Conservation (phyloP, 1,140 invertebrate genomes). For the Drosophila santomea region DNA sequence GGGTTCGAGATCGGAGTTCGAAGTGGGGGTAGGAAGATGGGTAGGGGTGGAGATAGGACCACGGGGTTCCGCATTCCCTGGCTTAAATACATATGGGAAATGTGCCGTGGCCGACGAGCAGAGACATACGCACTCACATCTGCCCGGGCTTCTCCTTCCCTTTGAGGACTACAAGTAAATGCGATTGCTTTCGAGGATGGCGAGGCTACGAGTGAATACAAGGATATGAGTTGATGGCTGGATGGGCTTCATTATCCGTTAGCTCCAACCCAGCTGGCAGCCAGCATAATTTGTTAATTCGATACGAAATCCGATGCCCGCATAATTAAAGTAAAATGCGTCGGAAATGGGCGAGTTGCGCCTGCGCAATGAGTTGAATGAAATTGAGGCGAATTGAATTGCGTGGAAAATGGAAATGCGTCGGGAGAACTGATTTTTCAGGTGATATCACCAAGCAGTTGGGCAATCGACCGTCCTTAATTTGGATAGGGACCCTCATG, state of each 20-base stretch:
- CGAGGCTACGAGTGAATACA: constrained; percentile 5
- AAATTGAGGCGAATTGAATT: constrained; percentile 34
- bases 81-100: constrained; percentile 36
- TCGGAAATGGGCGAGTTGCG: constrained; percentile 34
- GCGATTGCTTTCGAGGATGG: constrained; percentile 6
- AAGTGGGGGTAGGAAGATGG: not conserved
- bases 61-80: constrained; percentile 59
- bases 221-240: constrained; percentile 25
- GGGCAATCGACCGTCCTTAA: constrained; percentile 4
- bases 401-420: constrained; percentile 45
- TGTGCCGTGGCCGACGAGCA: constrained; percentile 30
- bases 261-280: constrained; percentile 64
- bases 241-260: constrained; percentile 45
- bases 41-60: constrained; percentile 4
- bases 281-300: constrained; percentile 74
- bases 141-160: constrained; percentile 25
- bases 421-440: constrained; percentile 40
- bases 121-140: constrained; percentile 40
- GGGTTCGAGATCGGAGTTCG: constrained; percentile 9
- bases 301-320: constrained; percentile 64
- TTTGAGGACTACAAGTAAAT: constrained; percentile 21
- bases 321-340: constrained; percentile 68
- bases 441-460: constrained; percentile 31
- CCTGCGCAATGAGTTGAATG: constrained; percentile 36
- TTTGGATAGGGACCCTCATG: constrained; percentile 10